These are phyloP conservation scores for Selenia dentaria DNA, from an alignment of 2,888 invertebrate genomes.

Conservation along the genomic window DNA sequence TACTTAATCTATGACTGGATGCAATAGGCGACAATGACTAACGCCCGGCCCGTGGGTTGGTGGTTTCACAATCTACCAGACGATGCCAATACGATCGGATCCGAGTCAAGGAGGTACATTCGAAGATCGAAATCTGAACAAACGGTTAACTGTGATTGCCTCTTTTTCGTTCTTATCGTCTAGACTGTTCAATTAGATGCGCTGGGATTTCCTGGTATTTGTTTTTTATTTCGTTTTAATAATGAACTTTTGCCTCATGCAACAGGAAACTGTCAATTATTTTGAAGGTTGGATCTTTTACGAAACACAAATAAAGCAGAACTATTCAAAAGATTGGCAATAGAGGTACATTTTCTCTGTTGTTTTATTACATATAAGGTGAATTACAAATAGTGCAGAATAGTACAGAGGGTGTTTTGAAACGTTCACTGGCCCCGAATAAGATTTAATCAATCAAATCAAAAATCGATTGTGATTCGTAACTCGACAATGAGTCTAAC, in stretches of 20 bases:
- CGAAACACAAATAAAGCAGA: too few species aligned
- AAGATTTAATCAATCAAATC: too few species aligned
- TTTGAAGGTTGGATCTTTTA: too few species aligned
- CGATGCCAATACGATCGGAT: conserved; percentile 67
- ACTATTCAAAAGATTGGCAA: too few species aligned
- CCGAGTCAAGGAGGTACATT: conserved; percentile 68
- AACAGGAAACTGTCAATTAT: conserved; percentile 2
- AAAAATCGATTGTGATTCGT: too few species aligned
- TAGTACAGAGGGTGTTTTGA: too few species aligned
- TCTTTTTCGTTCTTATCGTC: conserved; percentile 56
- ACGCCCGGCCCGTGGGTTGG: conserved; percentile 58
- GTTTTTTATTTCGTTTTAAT: conserved; percentile 23
- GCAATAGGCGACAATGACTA: conserved; percentile 76
- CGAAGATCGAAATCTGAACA: conserved; percentile 59
- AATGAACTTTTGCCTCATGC: conserved; percentile 6
- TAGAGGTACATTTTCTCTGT: too few species aligned
- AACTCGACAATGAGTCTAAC: too few species aligned
- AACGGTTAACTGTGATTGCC: conserved; percentile 59
- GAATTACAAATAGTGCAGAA: too few species aligned
- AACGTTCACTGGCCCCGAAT: too few species aligned
- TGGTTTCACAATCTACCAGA: conserved; percentile 67
- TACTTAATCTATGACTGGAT: conserved; percentile 30
- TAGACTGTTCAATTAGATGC: conserved; percentile 42
- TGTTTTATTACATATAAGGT: too few species aligned
- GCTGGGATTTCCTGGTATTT: conserved; percentile 33